Percentiles rank a stretch among this genome's conserved stretches.
phyloP scores from a whole-genome alignment of 2,113 vertebrate genomes.

The Pseudorhombus dupliciocellatus region DNA sequence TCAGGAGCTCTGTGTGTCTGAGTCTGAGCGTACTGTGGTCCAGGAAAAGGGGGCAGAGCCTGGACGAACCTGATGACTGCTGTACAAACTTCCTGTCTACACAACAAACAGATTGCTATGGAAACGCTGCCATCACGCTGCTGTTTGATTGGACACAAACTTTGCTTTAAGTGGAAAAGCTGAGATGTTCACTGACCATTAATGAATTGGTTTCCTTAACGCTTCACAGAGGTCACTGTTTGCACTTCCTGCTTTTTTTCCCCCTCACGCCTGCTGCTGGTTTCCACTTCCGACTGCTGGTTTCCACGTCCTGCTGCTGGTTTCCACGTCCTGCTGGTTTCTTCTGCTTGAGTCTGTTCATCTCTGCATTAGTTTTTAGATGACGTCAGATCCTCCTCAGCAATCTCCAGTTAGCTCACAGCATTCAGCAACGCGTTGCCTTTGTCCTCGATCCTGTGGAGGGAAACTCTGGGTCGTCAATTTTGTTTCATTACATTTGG shows the following conservation, averaged over 20 bases:
- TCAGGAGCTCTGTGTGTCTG: conserved; percentile 34
- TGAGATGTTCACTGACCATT: conserved; percentile 27
- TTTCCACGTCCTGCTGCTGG: neutral
- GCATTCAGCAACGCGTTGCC: neutral
- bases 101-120: conserved; percentile 27
- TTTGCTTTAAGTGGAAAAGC: conserved; percentile 33
- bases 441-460: neutral
- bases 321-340: neutral
- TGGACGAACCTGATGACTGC: conserved; percentile 51
- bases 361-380: conserved; percentile 1
- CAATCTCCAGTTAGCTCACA: neutral
- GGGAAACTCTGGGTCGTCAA: neutral
- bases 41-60: conserved; percentile 46
- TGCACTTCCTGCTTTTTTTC: neutral
- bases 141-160: conserved; percentile 32
- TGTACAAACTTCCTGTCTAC: conserved; percentile 52
- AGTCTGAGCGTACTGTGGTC: conserved; percentile 28
- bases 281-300: neutral
- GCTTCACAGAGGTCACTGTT: neutral
- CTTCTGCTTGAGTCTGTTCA: neutral
- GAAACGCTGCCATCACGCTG: conserved; percentile 27
- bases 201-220: neutral
- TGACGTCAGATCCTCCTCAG: neutral
- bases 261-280: neutral
- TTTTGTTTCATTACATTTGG: neutral